phyloP scores from a whole-genome alignment of 2,888 invertebrate species.

The Pollenia angustigena region DNA sequence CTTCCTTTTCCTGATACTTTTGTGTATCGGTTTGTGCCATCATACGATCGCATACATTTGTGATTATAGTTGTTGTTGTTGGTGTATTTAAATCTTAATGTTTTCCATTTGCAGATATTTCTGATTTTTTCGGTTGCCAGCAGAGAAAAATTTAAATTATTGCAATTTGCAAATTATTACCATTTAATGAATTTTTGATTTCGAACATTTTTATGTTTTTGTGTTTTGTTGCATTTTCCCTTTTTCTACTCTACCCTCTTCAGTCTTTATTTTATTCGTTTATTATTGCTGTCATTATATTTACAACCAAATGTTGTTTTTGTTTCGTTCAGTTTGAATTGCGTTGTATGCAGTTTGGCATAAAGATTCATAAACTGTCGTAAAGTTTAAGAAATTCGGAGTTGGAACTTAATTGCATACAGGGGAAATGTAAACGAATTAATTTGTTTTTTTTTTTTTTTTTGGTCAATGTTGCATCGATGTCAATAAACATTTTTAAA shows the following conservation, averaged over 20 bases:
- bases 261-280: constrained; percentile 40
- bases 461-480: too few relatives aligned
- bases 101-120: constrained; percentile 51
- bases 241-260: constrained; percentile 37
- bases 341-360: background rate
- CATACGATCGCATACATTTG: constrained; percentile 17
- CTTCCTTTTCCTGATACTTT: constrained; percentile 7
- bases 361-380: background rate
- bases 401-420: background rate
- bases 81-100: constrained; percentile 61
- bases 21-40: constrained; percentile 39
- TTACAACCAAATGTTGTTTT: constrained; percentile 2
- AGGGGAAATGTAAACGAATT: background rate
- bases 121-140: constrained; percentile 63
- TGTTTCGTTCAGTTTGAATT: background rate
- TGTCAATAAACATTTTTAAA: background rate
- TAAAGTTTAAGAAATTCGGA: background rate
- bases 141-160: constrained; percentile 77
- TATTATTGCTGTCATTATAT: constrained; percentile 42
- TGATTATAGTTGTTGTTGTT: constrained; percentile 8
- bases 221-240: constrained; percentile 48
- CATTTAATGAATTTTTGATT: constrained; percentile 77
- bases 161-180: constrained; percentile 77
- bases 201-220: constrained; percentile 49
- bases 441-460: background rate